Evolutionary conservation across 2,113 vertebrate genomes (phyloP).

Genomic region (Furnarius figulus): DNA sequence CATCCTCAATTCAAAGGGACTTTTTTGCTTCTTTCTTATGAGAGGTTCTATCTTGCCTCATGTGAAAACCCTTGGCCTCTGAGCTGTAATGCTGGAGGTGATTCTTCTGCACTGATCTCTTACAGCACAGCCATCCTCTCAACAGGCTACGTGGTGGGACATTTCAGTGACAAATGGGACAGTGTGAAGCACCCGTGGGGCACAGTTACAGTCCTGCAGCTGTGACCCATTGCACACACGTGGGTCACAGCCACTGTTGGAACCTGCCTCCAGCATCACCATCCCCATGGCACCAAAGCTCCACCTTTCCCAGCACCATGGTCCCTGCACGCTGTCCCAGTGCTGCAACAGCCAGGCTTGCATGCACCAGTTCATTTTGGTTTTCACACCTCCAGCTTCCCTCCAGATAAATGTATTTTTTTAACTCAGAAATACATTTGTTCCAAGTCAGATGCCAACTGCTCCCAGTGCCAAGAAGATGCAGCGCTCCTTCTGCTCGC

Average conservation of each 20-base stretch:
- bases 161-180: background rate
- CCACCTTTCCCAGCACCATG: background rate
- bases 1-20: background rate
- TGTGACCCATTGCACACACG: background rate
- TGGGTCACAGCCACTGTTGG: accelerated
- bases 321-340: background rate
- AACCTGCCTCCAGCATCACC: background rate
- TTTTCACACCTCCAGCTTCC: constrained; percentile 6
- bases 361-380: background rate
- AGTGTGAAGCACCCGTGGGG: background rate
- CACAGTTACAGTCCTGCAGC: background rate
- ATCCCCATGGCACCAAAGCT: background rate
- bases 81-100: background rate
- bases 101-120: background rate
- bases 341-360: background rate
- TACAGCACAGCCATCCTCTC: background rate
- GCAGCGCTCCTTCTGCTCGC: constrained; percentile 2
- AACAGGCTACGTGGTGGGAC: background rate
- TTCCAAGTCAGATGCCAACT: constrained; percentile 21
- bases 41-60: background rate
- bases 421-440: constrained; percentile 1
- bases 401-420: constrained; percentile 18
- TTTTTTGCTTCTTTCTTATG: background rate
- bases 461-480: constrained; percentile 47
- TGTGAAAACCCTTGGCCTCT: background rate